A percentile compares a stretch with the other conserved stretches of the same genome.
Conservation (phyloP, 2,797 vertebrate species). For the Mus caroli region DNA sequence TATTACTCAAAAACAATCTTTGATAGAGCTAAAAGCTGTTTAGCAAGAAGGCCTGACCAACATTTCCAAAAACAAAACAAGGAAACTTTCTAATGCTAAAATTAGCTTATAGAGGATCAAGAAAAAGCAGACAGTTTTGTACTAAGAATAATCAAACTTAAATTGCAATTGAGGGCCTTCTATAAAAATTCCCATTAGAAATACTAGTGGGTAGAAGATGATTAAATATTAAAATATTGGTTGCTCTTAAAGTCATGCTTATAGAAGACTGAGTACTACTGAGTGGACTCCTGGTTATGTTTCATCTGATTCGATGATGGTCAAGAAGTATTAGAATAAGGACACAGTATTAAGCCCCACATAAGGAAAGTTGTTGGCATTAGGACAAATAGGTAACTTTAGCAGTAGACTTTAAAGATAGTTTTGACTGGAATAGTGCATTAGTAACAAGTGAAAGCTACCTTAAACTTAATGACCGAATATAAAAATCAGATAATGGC, state of each 20-base stretch:
- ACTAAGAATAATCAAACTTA: slow-evolving; percentile 21
- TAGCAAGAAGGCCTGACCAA: slow-evolving; percentile 77
- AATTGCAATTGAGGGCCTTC: neutral
- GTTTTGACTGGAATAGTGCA: slow-evolving; percentile 6
- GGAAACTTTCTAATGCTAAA: slow-evolving; percentile 46
- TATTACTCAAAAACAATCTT: slow-evolving; percentile 85
- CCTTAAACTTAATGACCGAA: neutral
- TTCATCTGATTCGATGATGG: neutral
- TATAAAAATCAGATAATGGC: neutral
- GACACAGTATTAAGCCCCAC: neutral
- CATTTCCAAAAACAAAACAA: slow-evolving; percentile 63
- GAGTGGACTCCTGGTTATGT: neutral
- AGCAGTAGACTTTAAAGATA: neutral
- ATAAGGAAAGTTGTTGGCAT: neutral
- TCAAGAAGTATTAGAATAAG: neutral
- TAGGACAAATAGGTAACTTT: neutral
- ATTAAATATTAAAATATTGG: slow-evolving; percentile 2
- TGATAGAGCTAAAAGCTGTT: slow-evolving; percentile 83
- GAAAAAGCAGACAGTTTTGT: slow-evolving; percentile 17
- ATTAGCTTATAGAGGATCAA: slow-evolving; percentile 52
- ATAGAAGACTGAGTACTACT: neutral
- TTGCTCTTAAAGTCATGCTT: neutral
- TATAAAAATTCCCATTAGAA: neutral
- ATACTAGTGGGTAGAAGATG: neutral
- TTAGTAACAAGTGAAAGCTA: neutral